Conservation (phyloP, 2,888 invertebrate genomes). For the Tetragnatha montana region DNA sequence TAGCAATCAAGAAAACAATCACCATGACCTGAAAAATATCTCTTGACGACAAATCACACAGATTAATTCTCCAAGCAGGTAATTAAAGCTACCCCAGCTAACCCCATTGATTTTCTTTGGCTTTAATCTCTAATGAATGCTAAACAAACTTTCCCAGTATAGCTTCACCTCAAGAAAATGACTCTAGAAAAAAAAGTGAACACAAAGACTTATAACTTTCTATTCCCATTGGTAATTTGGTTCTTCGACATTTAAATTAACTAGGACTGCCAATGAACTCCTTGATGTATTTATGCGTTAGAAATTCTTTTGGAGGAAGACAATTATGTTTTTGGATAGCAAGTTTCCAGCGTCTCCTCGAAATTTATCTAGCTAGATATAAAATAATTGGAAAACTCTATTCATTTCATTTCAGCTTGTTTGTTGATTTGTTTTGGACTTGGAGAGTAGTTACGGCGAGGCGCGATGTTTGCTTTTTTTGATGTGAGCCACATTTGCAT, state of each 20-base stretch:
- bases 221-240: conserved; percentile 54
- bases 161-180: conserved; percentile 3
- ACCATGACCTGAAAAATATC: no score
- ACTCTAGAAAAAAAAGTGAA: conserved; percentile 1
- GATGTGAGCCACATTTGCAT: background rate
- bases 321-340: background rate
- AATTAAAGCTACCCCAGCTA: background rate
- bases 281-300: conserved; percentile 6
- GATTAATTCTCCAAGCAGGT: background rate
- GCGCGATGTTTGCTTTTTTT: background rate
- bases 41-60: background rate
- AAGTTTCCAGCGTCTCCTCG: background rate
- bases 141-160: background rate
- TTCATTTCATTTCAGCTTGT: background rate
- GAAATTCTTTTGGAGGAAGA: background rate
- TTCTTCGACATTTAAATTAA: conserved; percentile 50
- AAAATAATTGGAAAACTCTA: background rate
- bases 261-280: conserved; percentile 5
- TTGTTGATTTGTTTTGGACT: background rate
- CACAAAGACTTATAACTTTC: conserved; percentile 29
- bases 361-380: background rate
- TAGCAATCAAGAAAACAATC: no score
- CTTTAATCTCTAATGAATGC: background rate
- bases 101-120: background rate
- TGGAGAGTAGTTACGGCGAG: background rate